These are phyloP conservation scores for Syngnathus floridae DNA, from an alignment of 2,113 vertebrate genomes.

Conservation along the genomic window DNA sequence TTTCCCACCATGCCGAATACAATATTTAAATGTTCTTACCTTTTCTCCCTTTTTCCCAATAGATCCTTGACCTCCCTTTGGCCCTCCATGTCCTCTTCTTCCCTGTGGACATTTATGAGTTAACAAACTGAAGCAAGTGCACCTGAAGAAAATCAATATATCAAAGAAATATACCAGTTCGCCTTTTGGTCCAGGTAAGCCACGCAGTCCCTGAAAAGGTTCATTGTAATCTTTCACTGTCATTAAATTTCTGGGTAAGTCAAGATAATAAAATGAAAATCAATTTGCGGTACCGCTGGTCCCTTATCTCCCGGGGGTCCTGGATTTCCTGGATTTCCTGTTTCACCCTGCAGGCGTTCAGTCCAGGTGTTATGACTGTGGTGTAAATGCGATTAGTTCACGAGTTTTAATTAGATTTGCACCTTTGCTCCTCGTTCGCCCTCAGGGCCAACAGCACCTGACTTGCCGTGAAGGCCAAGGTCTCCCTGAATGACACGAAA, in stretches of 20 bases:
- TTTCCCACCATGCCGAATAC: no score
- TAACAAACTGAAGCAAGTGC: conserved; percentile 1
- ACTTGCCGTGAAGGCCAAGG: conserved; percentile 67
- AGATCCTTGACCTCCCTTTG: conserved; percentile 57
- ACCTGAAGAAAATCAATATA: background rate
- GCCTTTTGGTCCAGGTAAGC: conserved; percentile 50
- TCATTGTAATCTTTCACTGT: background rate
- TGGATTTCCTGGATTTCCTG: conserved; percentile 65
- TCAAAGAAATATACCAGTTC: conserved; percentile 48
- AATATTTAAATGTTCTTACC: conserved; percentile 34
- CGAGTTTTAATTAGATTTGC: conserved; percentile 1
- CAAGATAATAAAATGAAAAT: background rate
- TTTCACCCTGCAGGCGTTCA: conserved; percentile 59
- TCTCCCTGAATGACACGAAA: conserved; percentile 49
- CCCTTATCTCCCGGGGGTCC: conserved; percentile 65
- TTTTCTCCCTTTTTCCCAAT: conserved; percentile 60
- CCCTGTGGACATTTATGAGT: conserved; percentile 49
- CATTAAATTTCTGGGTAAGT: conserved; percentile 14
- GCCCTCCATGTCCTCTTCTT: conserved; percentile 67
- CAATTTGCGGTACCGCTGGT: conserved; percentile 12
- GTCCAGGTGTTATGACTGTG: conserved; percentile 12
- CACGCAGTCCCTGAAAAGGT: conserved; percentile 40
- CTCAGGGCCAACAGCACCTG: conserved; percentile 48
- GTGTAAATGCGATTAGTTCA: background rate
- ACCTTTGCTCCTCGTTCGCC: conserved; percentile 67